Percentiles rank a stretch among this genome's conserved stretches.
These are phyloP conservation scores for Cryptomyrus ogoouensis DNA, from an alignment of 2,113 vertebrate species.

Conservation along the genomic window DNA sequence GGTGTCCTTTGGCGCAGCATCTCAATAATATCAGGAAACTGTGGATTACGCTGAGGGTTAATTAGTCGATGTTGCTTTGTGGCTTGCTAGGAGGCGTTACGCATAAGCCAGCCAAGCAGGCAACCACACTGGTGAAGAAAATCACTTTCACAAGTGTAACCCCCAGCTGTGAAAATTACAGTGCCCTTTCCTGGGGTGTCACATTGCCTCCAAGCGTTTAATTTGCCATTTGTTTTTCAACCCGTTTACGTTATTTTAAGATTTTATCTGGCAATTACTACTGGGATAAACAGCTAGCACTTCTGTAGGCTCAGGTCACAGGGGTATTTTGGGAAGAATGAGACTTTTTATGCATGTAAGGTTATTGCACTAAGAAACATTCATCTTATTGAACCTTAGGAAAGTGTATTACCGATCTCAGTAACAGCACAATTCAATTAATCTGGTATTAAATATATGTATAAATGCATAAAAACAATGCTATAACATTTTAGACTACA, in stretches of 20 bases:
- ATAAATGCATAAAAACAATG: not conserved
- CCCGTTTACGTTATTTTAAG: not conserved
- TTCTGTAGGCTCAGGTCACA: not conserved
- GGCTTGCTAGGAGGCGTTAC: not conserved
- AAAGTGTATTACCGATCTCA: not conserved
- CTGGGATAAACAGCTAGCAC: not conserved
- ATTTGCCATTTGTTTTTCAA: not conserved
- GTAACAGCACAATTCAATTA: not conserved
- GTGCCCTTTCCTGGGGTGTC: not conserved
- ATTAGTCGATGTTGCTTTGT: not conserved
- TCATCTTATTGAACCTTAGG: not conserved
- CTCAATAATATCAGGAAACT: not conserved
- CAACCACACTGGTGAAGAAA: not conserved
- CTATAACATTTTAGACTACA: not conserved
- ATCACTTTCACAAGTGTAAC: not conserved
- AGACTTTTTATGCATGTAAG: not conserved
- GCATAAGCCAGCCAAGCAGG: not conserved
- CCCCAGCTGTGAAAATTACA: not conserved
- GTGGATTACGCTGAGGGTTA: not conserved
- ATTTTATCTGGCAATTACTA: not conserved
- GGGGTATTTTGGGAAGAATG: not conserved
- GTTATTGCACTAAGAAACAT: not conserved
- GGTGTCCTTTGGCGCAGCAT: constrained; percentile 36
- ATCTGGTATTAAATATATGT: not conserved
- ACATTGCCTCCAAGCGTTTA: not conserved